Base-by-base conservation (phyloP, 2,113 vertebrate genomes). In the Anhinga anhinga region DNA sequence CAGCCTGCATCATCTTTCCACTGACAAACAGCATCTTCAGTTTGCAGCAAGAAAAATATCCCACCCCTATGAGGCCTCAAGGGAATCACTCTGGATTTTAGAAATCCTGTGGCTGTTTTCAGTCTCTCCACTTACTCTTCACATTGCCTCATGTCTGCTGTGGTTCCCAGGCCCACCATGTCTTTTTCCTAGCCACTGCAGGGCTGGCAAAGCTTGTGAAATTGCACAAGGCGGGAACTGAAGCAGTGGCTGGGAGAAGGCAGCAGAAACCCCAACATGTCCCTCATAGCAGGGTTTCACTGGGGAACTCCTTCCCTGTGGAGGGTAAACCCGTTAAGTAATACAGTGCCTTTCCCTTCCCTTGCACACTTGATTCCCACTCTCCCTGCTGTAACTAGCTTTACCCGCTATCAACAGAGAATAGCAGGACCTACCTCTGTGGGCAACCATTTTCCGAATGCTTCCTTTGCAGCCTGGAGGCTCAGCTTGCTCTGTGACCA, bases 401-500 rank as follows among this genome's bases (percentile, higher is more conserved):
- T 44, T 72, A 50, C 32, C 2, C 0, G 30, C 44, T 67, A 50
- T 2, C 0, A 0, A 10, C 38, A 86, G 62, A 38, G 30, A 72
- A 6, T 9, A 82, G 80, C 49, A 56, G 49, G 38, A 63, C 22
- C 23, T 80, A 38, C 44, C 42, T 38, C 56, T 11, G 10, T 38
- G 67, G 49, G 10, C n/a, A 92, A 20, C 19, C 53, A 34, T 56
- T 32, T 92, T 65, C 79, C 1, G 5, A 72, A 32, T 7, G 21
- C n/a, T 85, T 49, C 9, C 0, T 61, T 56, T 58, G 42, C 55
- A 76, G 61, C n/a, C 30, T 50, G 52, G 47, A 59, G 19, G 10
- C 19, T 89, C 85, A 44, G 18, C 23, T 81, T 30, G 11, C 40
- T 26, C 50, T 70, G 23, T 56, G 49, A 77, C 26, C 44, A 72